These are phyloP conservation scores for Gisinianus flammeolus DNA, from an alignment of 2,888 invertebrate species.

Conservation along the genomic window DNA sequence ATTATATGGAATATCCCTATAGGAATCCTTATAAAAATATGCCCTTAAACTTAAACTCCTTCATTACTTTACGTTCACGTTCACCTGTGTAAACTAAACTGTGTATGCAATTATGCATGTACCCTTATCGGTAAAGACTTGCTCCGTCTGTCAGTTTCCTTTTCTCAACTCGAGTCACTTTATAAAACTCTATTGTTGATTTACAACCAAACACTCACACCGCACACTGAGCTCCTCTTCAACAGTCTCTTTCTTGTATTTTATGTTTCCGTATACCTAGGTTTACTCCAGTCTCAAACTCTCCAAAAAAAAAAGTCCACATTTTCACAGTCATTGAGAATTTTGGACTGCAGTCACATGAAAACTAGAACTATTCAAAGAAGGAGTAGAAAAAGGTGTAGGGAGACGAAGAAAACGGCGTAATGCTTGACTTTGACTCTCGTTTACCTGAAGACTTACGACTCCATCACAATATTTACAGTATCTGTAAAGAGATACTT, in stretches of 20 bases:
- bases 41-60: background rate
- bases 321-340: background rate
- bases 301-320: too few relatives aligned
- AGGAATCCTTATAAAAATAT: too few relatives aligned
- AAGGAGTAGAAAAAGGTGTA: background rate
- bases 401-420: background rate
- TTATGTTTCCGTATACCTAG: too few relatives aligned
- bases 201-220: constrained; percentile 26
- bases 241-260: constrained; percentile 22
- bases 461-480: constrained; percentile 19
- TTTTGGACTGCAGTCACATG: too few relatives aligned
- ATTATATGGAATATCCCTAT: too few relatives aligned
- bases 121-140: too few relatives aligned
- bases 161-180: too few relatives aligned
- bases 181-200: constrained; percentile 19
- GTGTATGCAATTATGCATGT: too few relatives aligned
- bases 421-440: too few relatives aligned
- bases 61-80: background rate
- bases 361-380: constrained; percentile 4
- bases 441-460: too few relatives aligned
- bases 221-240: constrained; percentile 20
- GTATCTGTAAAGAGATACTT: background rate
- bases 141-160: too few relatives aligned
- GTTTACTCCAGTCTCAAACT: background rate
- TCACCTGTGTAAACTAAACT: too few relatives aligned